Evolutionary conservation across 2,888 invertebrate species (phyloP).

Genomic region (Diachrysia chrysitis): DNA sequence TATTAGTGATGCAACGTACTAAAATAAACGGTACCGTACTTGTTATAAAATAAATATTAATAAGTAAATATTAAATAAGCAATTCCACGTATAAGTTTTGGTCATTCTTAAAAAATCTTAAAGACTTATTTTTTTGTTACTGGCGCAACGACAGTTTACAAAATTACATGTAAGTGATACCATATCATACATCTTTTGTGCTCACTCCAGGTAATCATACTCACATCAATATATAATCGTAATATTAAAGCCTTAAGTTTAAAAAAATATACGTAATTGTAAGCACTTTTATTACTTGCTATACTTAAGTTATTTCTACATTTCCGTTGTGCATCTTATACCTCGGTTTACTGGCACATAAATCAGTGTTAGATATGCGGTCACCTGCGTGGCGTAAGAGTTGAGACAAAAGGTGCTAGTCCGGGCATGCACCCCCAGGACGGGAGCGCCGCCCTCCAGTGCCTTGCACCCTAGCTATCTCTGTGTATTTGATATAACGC

Average conservation of each 20-base stretch:
- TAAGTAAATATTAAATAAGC: not conserved
- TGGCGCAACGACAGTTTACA: too few species aligned
- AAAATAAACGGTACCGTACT: constrained; percentile 25
- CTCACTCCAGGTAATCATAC: too few species aligned
- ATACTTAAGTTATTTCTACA: not conserved
- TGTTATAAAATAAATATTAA: constrained; percentile 23
- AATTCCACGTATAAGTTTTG: not conserved
- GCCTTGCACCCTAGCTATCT: constrained; percentile 75
- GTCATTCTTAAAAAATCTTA: too few species aligned
- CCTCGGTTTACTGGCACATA: constrained; percentile 72
- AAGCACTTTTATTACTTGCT: too few species aligned
- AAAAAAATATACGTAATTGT: too few species aligned
- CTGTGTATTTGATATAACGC: constrained; percentile 73
- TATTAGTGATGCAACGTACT: constrained; percentile 58
- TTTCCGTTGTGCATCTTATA: constrained; percentile 24
- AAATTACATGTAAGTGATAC: too few species aligned
- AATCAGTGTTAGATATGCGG: constrained; percentile 63
- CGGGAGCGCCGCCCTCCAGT: constrained; percentile 74
- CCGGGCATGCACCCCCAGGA: constrained; percentile 74
- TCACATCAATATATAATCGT: not conserved
- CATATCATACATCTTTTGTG: too few species aligned
- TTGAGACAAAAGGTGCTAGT: constrained; percentile 78
- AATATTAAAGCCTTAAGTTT: not conserved
- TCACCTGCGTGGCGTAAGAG: constrained; percentile 57
- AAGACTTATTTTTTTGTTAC: too few species aligned